Base-by-base conservation (phyloP, 2,797 vertebrate species). In the Heterohyrax brucei region DNA sequence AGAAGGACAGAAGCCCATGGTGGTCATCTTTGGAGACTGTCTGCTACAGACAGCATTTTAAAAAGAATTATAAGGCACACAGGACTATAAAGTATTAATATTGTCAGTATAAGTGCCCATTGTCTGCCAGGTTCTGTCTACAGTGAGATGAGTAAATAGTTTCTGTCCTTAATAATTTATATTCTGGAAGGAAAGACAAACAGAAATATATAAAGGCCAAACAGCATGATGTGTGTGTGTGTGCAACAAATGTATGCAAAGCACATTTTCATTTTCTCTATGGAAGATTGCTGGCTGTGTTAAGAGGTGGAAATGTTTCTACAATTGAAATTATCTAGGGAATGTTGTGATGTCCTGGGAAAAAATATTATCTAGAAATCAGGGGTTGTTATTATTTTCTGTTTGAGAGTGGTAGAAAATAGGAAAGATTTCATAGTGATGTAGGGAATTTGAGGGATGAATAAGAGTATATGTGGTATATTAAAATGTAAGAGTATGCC, bases 131-230 rank as follows among this genome's bases (percentile, higher is more conserved):
- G 10, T 46, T n/a, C 56, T 70, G 3, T 85, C 39, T 90, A 64
- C 33, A 18, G 28, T 30, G 30, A 92, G 39, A 18, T 81, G 61
- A 88, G 12, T 89, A 53, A 87, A 82, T 73, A 39, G 56, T 62
- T 68, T 72, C 61, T 95, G 48, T 89, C 22, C 28, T 70, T 77
- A 33, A 83, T 33, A 92, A 78, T 12, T 53, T 77, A 66, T 66
- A 64, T 83, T 89, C 64, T 61, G 87, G 14, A 44, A 80, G 0
- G 61, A 93, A 28, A 89, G 48, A 89, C 28, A 94, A 33, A 83
- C 16, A 53, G n/a, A 92, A 56, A 87, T 85, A 66, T 3, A 59
- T 12, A 86, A 46, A 70, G 81, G 8, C 28, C 93, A 30, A 19
- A 28, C 8, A 73, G 46, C n/a, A 39, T 10, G 5, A 90, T 33